Conservation (phyloP, 2,888 invertebrate genomes). For the Scrobipalpa atriplicella region DNA sequence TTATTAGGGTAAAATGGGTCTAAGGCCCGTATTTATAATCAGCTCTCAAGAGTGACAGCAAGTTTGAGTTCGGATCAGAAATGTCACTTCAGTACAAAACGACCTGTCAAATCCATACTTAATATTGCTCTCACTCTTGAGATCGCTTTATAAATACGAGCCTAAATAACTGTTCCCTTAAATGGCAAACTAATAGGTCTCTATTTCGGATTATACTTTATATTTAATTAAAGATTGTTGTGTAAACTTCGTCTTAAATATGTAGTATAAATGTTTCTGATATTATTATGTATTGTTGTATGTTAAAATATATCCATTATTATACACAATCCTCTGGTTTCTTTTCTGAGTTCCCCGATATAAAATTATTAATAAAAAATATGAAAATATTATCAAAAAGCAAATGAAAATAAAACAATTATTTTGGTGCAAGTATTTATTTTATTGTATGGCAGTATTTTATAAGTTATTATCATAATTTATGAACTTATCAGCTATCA, state of each 20-base stretch:
- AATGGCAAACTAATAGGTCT: no score
- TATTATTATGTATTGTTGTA: conserved; percentile 34
- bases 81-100: no score
- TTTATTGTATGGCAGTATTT: conserved; percentile 43
- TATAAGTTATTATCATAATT: conserved; percentile 34
- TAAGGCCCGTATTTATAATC: no score
- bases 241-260: background rate
- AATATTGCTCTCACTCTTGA: no score
- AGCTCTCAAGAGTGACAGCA: no score
- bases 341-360: background rate
- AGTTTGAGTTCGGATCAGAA: no score
- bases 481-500: background rate
- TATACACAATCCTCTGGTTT: conserved; percentile 15
- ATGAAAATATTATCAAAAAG: no score
- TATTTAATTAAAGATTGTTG: background rate
- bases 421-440: conserved; percentile 38
- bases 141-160: no score
- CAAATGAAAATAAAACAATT: background rate
- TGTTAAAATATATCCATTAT: conserved; percentile 31
- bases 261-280: conserved; percentile 32
- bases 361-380: no score
- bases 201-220: background rate
- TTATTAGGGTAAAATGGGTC: no score
- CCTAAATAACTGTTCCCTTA: no score
- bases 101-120: no score